Evolutionary conservation across 2,797 vertebrate species (phyloP).

Genomic region (Pteropus rufus): DNA sequence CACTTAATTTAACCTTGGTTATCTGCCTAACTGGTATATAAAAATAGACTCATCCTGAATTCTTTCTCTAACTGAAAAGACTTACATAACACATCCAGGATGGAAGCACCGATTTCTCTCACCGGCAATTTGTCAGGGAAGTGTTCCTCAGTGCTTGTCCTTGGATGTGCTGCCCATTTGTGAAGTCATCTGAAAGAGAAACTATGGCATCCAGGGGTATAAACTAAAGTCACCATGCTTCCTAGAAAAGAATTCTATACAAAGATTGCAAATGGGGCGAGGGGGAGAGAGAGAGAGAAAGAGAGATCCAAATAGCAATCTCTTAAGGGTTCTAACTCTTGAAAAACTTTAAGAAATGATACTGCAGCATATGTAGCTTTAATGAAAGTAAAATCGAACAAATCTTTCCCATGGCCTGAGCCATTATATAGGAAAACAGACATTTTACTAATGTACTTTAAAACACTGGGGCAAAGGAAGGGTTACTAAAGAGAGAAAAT

Average conservation of each 20-base stretch:
- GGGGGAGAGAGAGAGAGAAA: neutral
- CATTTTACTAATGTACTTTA: slow-evolving; percentile 15
- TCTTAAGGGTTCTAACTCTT: neutral
- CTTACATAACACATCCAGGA: neutral
- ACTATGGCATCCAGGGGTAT: neutral
- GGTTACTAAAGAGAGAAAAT: slow-evolving; percentile 74
- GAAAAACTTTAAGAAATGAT: neutral
- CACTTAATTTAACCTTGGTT: neutral
- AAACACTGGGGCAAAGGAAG: slow-evolving; percentile 68
- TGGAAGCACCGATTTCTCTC: neutral
- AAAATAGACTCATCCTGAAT: neutral
- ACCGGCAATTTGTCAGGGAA: neutral
- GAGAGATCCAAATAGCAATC: neutral
- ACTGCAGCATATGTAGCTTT: neutral
- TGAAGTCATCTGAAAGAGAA: neutral
- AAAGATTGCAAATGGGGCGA: neutral
- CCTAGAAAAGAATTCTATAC: neutral
- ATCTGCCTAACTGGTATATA: neutral
- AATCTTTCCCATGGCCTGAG: neutral
- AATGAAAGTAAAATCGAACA: neutral
- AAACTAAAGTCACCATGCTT: neutral
- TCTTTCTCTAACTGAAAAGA: neutral
- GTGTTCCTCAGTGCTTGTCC: neutral
- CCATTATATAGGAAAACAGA: neutral
- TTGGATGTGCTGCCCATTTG: neutral